Conservation (phyloP, 1,140 invertebrate genomes). For the Cephus cinctus region DNA sequence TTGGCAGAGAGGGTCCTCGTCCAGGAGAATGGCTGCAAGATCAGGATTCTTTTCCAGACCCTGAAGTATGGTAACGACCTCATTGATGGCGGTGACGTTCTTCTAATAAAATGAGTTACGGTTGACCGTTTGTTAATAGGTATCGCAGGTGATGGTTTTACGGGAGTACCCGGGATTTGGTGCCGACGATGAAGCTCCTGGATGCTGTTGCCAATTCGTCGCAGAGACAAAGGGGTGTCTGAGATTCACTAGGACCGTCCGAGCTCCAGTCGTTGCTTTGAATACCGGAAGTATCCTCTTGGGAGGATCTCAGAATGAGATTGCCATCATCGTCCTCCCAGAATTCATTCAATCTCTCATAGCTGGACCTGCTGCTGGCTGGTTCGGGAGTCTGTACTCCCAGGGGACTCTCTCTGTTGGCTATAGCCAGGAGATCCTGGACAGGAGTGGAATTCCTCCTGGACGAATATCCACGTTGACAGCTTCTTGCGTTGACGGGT, state of each 20-base stretch:
- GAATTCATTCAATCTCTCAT: slow-evolving; percentile 17
- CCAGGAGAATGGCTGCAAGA: slow-evolving; percentile 18
- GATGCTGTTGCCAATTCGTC: slow-evolving; percentile 28
- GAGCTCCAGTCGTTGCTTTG: slow-evolving; percentile 27
- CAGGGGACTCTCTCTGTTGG: slow-evolving; percentile 11
- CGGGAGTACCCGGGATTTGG: neutral
- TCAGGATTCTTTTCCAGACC: slow-evolving; percentile 18
- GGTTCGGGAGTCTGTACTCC: slow-evolving; percentile 10
- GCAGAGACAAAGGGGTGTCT: slow-evolving; percentile 22
- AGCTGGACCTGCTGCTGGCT: slow-evolving; percentile 22
- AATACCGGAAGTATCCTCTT: slow-evolving; percentile 29
- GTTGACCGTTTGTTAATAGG: slow-evolving; percentile 1
- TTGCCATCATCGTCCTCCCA: slow-evolving; percentile 16
- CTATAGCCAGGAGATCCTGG: slow-evolving; percentile 9
- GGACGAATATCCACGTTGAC: slow-evolving; percentile 7
- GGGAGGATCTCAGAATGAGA: slow-evolving; percentile 13
- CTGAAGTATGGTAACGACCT: slow-evolving; percentile 26
- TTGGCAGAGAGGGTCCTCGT: slow-evolving; percentile 34
- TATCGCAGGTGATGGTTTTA: slow-evolving; percentile 13
- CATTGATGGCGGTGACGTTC: slow-evolving; percentile 18
- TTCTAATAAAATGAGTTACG: slow-evolving; percentile 11
- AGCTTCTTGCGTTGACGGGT: neutral
- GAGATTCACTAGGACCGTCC: slow-evolving; percentile 21
- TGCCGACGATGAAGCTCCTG: slow-evolving; percentile 4
- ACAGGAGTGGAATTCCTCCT: neutral